A percentile compares a stretch with the other conserved stretches of the same genome.
These are phyloP conservation scores for Campaea margaritaria DNA, from an alignment of 2,888 invertebrate species.

Conservation along the genomic window DNA sequence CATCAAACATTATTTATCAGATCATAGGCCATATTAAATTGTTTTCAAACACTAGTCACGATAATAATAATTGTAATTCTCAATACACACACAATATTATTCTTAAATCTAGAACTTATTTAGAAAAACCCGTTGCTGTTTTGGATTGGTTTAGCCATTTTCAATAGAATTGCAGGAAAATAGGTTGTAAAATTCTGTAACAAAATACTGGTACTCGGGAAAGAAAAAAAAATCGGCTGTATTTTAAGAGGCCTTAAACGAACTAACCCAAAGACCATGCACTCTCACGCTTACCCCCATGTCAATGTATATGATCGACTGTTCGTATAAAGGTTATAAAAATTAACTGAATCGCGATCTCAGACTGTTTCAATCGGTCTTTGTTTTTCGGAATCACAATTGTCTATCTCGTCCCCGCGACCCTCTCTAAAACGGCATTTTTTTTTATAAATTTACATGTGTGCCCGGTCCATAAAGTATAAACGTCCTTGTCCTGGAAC, in stretches of 20 bases:
- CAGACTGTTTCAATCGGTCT: too few relatives aligned
- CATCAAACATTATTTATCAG: not conserved
- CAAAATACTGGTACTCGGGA: not conserved
- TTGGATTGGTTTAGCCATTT: constrained; percentile 1
- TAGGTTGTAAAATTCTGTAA: not conserved
- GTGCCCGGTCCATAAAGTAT: too few relatives aligned
- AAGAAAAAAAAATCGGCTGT: not conserved
- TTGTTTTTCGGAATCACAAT: too few relatives aligned
- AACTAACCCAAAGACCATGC: too few relatives aligned
- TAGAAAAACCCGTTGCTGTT: not conserved
- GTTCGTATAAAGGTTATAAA: too few relatives aligned
- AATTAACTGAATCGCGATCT: too few relatives aligned
- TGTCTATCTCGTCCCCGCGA: too few relatives aligned
- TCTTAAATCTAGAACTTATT: not conserved
- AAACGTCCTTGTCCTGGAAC: too few relatives aligned
- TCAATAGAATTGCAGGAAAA: constrained; percentile 1
- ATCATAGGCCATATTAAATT: constrained; percentile 8
- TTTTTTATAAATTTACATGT: too few relatives aligned
- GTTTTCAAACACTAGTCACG: not conserved
- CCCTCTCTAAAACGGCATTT: too few relatives aligned
- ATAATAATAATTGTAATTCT: not conserved
- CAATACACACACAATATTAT: not conserved
- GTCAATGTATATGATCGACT: too few relatives aligned
- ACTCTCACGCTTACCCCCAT: too few relatives aligned
- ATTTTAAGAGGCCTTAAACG: not conserved